These are phyloP conservation scores for Archilochus colubris DNA, from an alignment of 2,113 vertebrate species.

Conservation along the genomic window DNA sequence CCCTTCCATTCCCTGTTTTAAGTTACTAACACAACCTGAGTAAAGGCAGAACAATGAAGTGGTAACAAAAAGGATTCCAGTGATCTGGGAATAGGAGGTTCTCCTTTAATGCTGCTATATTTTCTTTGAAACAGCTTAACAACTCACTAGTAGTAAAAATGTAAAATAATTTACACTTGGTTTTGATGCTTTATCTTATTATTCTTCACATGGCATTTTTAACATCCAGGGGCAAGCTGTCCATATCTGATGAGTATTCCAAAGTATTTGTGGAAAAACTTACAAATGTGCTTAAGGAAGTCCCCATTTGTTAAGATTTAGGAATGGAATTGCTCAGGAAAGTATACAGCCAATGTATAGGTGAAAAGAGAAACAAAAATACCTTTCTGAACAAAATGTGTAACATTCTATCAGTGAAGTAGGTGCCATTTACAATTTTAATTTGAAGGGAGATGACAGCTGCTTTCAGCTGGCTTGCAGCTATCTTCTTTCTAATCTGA, in stretches of 20 bases:
- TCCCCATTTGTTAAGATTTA: background rate
- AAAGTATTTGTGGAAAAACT: background rate
- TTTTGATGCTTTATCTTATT: background rate
- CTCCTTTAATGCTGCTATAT: background rate
- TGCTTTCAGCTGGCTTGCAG: background rate
- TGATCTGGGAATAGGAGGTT: background rate
- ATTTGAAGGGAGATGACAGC: background rate
- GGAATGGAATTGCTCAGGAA: background rate
- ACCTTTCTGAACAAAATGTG: background rate
- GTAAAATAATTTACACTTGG: background rate
- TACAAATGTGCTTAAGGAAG: background rate
- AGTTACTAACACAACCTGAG: background rate
- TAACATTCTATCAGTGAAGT: background rate
- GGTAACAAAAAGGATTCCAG: background rate
- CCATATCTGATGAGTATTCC: background rate
- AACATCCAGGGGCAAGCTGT: background rate
- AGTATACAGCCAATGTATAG: background rate
- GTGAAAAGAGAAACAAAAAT: background rate
- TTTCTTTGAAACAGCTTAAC: background rate
- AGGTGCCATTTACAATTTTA: background rate
- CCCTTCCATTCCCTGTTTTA: background rate
- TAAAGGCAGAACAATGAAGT: background rate
- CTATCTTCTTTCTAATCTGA: background rate
- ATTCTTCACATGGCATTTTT: background rate
- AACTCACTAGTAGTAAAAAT: background rate